These are phyloP conservation scores for Otis tarda DNA, from an alignment of 2,113 vertebrate genomes.

Conservation along the genomic window DNA sequence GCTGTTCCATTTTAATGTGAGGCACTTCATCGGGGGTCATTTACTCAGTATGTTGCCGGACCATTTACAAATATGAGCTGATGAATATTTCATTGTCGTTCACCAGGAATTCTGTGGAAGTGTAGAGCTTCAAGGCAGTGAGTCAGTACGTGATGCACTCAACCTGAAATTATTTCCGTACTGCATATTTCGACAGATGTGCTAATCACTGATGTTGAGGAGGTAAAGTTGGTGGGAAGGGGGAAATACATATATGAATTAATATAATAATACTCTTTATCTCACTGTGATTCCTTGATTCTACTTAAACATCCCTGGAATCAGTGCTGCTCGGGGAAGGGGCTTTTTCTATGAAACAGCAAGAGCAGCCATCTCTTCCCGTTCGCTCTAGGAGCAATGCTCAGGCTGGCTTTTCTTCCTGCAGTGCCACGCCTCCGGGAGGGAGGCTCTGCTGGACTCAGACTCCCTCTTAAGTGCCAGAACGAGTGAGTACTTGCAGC, in stretches of 20 bases:
- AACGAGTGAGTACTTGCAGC: neutral
- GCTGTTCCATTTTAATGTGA: slow-evolving; percentile 46
- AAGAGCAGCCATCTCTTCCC: neutral
- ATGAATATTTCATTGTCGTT: slow-evolving; percentile 74
- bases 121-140: slow-evolving; percentile 16
- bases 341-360: neutral
- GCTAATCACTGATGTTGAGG: neutral
- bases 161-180: slow-evolving; percentile 5
- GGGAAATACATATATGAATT: neutral
- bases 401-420: neutral
- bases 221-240: neutral
- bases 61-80: slow-evolving; percentile 55
- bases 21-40: slow-evolving; percentile 42
- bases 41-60: slow-evolving; percentile 51
- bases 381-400: neutral
- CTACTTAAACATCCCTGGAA: neutral
- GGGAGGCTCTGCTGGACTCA: neutral
- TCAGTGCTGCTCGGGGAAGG: neutral
- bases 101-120: slow-evolving; percentile 55
- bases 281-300: neutral
- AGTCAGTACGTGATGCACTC: slow-evolving; percentile 5
- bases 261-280: neutral
- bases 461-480: neutral
- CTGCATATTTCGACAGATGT: neutral
- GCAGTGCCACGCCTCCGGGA: slow-evolving; percentile 11